Percentiles rank a stretch among this genome's conserved stretches.
Evolutionary conservation across 2,113 vertebrate species (phyloP).

Genomic region (Carlito syrichta): DNA sequence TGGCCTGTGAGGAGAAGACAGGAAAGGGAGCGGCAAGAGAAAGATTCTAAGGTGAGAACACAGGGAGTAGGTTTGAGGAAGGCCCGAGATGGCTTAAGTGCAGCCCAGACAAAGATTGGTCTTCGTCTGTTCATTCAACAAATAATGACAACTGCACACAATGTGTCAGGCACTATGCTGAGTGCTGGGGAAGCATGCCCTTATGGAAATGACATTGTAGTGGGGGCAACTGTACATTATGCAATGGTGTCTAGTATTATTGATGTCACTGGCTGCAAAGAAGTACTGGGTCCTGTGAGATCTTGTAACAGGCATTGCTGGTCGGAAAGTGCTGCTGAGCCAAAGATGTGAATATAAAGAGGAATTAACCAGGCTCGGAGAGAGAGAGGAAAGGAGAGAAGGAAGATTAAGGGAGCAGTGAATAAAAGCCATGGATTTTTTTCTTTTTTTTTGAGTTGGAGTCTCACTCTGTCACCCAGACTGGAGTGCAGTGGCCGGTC

Average conservation of each 20-base stretch:
- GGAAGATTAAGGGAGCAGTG: background rate
- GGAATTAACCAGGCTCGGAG: background rate
- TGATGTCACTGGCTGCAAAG: background rate
- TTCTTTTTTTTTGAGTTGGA: no score
- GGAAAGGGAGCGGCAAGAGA: background rate
- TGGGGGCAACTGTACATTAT: background rate
- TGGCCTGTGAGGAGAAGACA: background rate
- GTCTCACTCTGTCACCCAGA: no score
- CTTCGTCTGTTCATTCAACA: background rate
- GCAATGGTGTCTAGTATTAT: background rate
- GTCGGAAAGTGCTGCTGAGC: background rate
- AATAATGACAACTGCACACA: accelerated
- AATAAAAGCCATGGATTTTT: background rate
- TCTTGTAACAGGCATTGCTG: background rate
- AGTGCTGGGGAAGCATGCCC: background rate
- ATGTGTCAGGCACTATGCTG: accelerated
- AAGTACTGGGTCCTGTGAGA: background rate
- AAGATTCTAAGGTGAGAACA: background rate
- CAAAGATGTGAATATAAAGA: background rate
- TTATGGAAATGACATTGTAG: background rate
- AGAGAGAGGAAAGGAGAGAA: background rate
- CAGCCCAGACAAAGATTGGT: background rate
- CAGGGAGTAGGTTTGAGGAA: background rate
- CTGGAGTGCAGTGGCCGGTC: no score
- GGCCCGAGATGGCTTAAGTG: background rate